Evolutionary conservation across 2,888 invertebrate genomes (phyloP).

Genomic region (Argyresthia albistria): DNA sequence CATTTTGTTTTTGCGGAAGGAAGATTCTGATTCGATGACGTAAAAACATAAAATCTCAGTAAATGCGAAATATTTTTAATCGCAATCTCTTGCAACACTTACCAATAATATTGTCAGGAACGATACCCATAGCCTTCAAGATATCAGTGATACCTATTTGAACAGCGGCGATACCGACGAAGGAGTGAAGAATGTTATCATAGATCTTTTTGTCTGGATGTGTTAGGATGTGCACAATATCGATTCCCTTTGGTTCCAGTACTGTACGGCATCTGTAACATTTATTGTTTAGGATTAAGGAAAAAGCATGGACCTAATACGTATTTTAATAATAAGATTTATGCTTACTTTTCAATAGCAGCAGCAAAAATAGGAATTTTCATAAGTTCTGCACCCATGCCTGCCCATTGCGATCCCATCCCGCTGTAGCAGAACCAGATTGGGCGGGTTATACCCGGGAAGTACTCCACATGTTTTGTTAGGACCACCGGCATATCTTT

Average conservation of each 20-base stretch:
- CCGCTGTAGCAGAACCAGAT: slow-evolving; percentile 77
- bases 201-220: slow-evolving; percentile 73
- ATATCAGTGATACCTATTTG: slow-evolving; percentile 78
- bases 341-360: slow-evolving; percentile 45
- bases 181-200: slow-evolving; percentile 77
- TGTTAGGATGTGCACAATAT: slow-evolving; percentile 75
- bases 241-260: slow-evolving; percentile 73
- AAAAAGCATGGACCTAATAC: no score
- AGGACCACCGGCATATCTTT: slow-evolving; percentile 24
- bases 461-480: slow-evolving; percentile 25
- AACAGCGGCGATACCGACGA: slow-evolving; percentile 81
- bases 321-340: background rate
- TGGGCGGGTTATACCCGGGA: slow-evolving; percentile 40
- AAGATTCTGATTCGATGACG: no score
- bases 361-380: slow-evolving; percentile 69
- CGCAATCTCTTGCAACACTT: slow-evolving; percentile 28
- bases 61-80: no score
- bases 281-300: no score
- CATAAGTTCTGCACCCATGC: slow-evolving; percentile 76
- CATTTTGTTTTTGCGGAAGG: no score
- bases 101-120: slow-evolving; percentile 83
- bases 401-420: slow-evolving; percentile 80
- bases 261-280: slow-evolving; percentile 59
- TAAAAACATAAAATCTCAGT: no score
- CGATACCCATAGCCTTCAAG: slow-evolving; percentile 71